A percentile compares a stretch with the other conserved stretches of the same genome.
Evolutionary conservation across 2,888 invertebrate species (phyloP).

Genomic region (Aporophyla lueneburgensis): DNA sequence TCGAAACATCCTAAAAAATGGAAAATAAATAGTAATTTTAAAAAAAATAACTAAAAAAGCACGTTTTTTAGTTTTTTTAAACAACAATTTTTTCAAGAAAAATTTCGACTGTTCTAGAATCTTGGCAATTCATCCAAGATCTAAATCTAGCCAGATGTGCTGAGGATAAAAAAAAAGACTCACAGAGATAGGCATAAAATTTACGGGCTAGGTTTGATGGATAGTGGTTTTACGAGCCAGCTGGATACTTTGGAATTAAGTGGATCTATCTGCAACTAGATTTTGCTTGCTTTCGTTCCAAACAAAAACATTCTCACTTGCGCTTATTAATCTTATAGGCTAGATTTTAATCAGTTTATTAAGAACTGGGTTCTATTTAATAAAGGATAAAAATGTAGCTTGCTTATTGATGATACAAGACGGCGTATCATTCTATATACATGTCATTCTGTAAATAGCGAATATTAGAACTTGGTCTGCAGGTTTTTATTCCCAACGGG

Average conservation of each 20-base stretch:
- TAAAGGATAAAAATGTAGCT: no score
- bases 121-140: neutral
- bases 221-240: conserved; percentile 37
- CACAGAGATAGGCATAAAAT: conserved; percentile 12
- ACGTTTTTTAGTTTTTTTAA: no score
- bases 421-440: no score
- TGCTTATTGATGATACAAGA: no score
- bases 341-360: no score
- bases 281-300: neutral
- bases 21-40: no score
- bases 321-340: neutral
- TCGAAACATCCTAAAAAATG: no score
- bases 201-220: conserved; percentile 22
- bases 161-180: conserved; percentile 28
- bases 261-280: conserved; percentile 6
- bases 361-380: no score
- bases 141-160: conserved; percentile 21
- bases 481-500: neutral
- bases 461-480: neutral
- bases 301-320: neutral
- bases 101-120: neutral
- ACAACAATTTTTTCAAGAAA: neutral
- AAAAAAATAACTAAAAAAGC: no score
- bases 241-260: conserved; percentile 16
- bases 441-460: no score